These are phyloP conservation scores for Andrena bicolor DNA, from an alignment of 2,888 invertebrate genomes.

Conservation along the genomic window DNA sequence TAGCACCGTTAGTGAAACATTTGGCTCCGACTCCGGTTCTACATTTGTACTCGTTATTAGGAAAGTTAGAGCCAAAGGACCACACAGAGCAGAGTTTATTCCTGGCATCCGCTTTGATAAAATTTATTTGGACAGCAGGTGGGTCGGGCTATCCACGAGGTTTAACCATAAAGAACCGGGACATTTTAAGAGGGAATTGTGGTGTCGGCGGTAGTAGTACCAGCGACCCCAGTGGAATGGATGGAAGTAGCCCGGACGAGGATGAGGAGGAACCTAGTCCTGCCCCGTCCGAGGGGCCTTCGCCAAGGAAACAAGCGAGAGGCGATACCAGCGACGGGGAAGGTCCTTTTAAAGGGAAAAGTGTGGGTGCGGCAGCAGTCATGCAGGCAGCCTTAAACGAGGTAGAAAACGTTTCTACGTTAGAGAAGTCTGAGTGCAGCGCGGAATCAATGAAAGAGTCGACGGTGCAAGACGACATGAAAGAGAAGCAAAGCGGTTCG, in stretches of 20 bases:
- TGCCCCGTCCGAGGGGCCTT: constrained; percentile 86
- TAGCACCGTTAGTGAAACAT: constrained; percentile 96
- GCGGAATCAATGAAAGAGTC: constrained; percentile 59
- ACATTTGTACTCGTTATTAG: constrained; percentile 94
- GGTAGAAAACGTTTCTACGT: constrained; percentile 79
- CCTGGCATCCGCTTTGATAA: constrained; percentile 95
- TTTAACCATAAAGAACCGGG: constrained; percentile 78
- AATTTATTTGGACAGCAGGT: constrained; percentile 95
- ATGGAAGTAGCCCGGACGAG: constrained; percentile 81
- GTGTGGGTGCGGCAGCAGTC: constrained; percentile 83
- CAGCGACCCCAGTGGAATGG: constrained; percentile 82
- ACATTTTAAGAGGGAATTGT: constrained; percentile 75
- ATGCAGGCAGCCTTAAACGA: constrained; percentile 85
- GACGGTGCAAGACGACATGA: constrained; percentile 84
- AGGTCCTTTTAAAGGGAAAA: constrained; percentile 86
- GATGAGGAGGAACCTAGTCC: constrained; percentile 83
- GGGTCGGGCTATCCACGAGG: constrained; percentile 82
- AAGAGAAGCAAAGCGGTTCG: constrained; percentile 80
- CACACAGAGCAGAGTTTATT: constrained; percentile 97
- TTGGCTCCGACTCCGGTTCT: constrained; percentile 95
- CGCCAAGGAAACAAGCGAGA: constrained; percentile 88
- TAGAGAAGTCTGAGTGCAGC: constrained; percentile 63
- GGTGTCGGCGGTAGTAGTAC: constrained; percentile 82
- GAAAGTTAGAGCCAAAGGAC: constrained; percentile 94
- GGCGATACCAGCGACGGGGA: constrained; percentile 81